Percentiles rank a stretch among this genome's conserved stretches.
phyloP scores from a whole-genome alignment of 2,797 vertebrate genomes.

The Melanotaenia trifasciata region DNA sequence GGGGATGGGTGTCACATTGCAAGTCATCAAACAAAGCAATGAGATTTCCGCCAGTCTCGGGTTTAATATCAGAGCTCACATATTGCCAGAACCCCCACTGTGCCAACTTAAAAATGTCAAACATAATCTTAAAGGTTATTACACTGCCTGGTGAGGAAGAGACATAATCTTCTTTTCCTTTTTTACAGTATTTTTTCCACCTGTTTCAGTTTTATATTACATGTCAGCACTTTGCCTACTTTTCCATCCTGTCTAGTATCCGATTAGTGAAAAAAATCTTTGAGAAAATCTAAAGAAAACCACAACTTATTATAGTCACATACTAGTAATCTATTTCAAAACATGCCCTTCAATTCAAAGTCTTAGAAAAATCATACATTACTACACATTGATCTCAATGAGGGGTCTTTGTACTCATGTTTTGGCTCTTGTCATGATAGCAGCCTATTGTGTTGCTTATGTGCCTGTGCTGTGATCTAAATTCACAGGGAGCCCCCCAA shows the following conservation, averaged over 20 bases:
- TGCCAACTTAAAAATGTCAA: slow-evolving; percentile 90
- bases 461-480: slow-evolving; percentile 69
- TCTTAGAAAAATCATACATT: slow-evolving; percentile 49
- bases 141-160: slow-evolving; percentile 74
- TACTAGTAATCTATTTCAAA: slow-evolving; percentile 32
- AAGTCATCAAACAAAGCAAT: slow-evolving; percentile 91
- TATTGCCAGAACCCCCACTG: slow-evolving; percentile 85
- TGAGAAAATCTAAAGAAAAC: slow-evolving; percentile 38
- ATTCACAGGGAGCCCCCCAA: slow-evolving; percentile 58
- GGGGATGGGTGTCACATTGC: slow-evolving; percentile 85
- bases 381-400: slow-evolving; percentile 61
- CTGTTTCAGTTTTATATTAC: slow-evolving; percentile 60
- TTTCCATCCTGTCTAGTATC: slow-evolving; percentile 43
- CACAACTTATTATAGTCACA: slow-evolving; percentile 38
- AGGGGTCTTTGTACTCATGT: slow-evolving; percentile 64
- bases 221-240: slow-evolving; percentile 55
- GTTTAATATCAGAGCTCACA: slow-evolving; percentile 86
- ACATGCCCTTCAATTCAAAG: slow-evolving; percentile 38
- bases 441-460: slow-evolving; percentile 57
- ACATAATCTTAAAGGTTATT: slow-evolving; percentile 93
- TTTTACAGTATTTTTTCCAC: slow-evolving; percentile 30
- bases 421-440: slow-evolving; percentile 57
- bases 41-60: slow-evolving; percentile 86
- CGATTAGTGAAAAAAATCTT: slow-evolving; percentile 24
- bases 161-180: slow-evolving; percentile 24